Conservation (phyloP, 2,797 vertebrate species). For the Phrynocephalus guinanensis region DNA sequence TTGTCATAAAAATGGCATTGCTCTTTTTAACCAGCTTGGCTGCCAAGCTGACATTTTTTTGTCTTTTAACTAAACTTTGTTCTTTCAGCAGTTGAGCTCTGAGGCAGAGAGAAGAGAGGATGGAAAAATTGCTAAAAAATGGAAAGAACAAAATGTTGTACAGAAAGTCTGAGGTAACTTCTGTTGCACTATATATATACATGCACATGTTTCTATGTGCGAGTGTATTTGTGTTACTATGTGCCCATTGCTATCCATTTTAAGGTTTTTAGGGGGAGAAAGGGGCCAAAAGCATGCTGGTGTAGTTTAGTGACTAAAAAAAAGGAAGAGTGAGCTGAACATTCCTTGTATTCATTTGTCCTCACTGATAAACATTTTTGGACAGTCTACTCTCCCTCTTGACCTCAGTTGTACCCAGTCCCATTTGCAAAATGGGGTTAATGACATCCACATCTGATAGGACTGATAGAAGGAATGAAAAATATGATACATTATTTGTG, state of each 20-base stretch:
- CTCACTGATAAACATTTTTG: not conserved
- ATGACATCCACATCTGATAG: not conserved
- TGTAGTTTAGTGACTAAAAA: not conserved
- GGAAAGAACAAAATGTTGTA: not conserved
- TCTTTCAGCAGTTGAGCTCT: not conserved
- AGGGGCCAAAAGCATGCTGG: not conserved
- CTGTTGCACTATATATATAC: not conserved
- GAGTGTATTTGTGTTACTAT: not conserved
- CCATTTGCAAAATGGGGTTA: not conserved
- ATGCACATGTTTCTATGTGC: too few relatives aligned
- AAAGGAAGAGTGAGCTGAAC: not conserved
- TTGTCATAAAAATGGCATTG: constrained; percentile 46
- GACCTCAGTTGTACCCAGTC: not conserved
- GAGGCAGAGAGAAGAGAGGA: not conserved
- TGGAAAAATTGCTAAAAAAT: not conserved
- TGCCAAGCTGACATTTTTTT: constrained; percentile 18
- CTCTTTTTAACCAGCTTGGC: constrained; percentile 35
- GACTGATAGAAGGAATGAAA: too few relatives aligned
- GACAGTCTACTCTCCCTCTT: not conserved
- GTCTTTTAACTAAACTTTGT: constrained; percentile 27
- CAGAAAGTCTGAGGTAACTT: not conserved
- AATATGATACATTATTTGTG: not conserved
- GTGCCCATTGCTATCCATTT: not conserved
- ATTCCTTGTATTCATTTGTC: not conserved
- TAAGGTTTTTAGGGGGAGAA: not conserved